Conservation (phyloP, 53 echinoderm and acorn worm species). For the Hippasteria phrygiana region DNA sequence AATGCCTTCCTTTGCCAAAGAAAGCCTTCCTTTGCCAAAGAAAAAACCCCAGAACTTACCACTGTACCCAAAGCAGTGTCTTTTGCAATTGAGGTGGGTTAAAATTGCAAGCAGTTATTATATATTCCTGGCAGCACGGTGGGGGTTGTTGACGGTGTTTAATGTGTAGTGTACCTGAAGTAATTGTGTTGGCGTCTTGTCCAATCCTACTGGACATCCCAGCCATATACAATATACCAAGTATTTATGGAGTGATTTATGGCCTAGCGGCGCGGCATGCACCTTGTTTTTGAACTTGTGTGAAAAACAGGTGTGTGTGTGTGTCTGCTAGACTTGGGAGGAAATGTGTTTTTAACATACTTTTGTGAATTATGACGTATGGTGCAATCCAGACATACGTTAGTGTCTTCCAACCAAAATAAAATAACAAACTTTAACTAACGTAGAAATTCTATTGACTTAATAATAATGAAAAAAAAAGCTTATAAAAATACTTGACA, state of each 20-base stretch:
- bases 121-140: constrained; percentile 21
- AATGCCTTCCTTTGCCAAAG: not conserved
- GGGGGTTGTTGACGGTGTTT: constrained; percentile 52
- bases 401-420: too few relatives aligned
- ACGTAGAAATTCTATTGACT: too few relatives aligned
- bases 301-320: constrained; percentile 18
- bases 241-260: constrained; percentile 25
- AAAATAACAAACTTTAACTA: too few relatives aligned
- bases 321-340: not conserved
- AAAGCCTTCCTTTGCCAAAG: not conserved
- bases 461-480: too few relatives aligned
- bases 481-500: too few relatives aligned
- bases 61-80: not conserved
- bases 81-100: constrained; percentile 7
- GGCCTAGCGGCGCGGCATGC: not conserved
- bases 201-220: not conserved
- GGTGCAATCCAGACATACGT: not conserved
- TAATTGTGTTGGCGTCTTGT: constrained; percentile 57
- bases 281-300: constrained; percentile 9
- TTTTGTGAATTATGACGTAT: not conserved
- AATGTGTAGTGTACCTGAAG: constrained; percentile 49
- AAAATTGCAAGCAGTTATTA: constrained; percentile 28
- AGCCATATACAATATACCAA: not conserved
- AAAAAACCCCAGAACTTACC: not conserved
- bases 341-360: not conserved